These are phyloP conservation scores for Trichogramma evanescens DNA, from an alignment of 2,888 invertebrate species.

Conservation along the genomic window DNA sequence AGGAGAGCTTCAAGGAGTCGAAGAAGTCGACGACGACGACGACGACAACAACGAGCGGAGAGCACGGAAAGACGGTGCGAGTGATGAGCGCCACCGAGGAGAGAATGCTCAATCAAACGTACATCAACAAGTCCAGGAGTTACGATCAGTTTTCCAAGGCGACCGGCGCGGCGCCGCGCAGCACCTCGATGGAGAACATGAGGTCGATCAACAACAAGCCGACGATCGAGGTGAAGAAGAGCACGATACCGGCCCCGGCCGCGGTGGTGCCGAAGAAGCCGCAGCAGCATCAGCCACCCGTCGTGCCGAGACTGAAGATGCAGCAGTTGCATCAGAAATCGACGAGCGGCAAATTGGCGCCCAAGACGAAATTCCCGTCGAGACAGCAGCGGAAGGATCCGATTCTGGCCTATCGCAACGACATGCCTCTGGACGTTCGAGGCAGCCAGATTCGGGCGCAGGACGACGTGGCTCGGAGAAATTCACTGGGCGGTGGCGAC, in stretches of 20 bases:
- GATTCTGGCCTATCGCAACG: conserved; percentile 10
- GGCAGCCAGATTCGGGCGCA: conserved; percentile 16
- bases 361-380: conserved; percentile 27
- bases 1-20: background rate
- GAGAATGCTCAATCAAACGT: conserved; percentile 24
- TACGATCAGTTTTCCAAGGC: conserved; percentile 39
- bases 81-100: conserved; percentile 25
- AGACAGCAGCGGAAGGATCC: conserved; percentile 8
- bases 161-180: conserved; percentile 10
- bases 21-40: background rate
- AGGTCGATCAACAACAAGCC: conserved; percentile 24
- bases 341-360: background rate
- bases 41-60: background rate
- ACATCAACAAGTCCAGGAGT: conserved; percentile 37
- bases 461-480: conserved; percentile 13
- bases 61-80: conserved; percentile 11
- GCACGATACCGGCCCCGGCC: background rate
- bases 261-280: conserved; percentile 9
- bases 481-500: conserved; percentile 15
- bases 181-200: conserved; percentile 30
- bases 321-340: conserved; percentile 12
- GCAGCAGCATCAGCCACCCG: background rate
- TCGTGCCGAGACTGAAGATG: background rate
- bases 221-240: conserved; percentile 5
- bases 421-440: conserved; percentile 16